Base-by-base conservation (phyloP, 2,888 invertebrate species). In the Plemyria rubiginata region DNA sequence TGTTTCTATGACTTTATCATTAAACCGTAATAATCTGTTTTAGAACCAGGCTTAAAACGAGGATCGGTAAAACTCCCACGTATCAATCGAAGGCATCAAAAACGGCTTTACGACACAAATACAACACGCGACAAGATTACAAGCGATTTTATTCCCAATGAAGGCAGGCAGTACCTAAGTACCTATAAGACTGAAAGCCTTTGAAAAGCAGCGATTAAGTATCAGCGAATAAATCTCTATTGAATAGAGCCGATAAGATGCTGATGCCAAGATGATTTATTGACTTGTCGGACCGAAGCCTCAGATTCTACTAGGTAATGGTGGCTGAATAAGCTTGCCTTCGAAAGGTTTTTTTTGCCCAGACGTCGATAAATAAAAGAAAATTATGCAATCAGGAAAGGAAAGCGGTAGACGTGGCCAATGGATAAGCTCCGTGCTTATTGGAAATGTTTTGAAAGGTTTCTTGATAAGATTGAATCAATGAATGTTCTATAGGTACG, bases 211-310 rank as follows among this genome's bases (percentile, higher is more conserved):
- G 74, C 80, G 78, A 82, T 84, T 80, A 80, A 81, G 80, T 77
- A 74, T 74, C 71, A 69, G 63, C 67, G 77, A 79, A 82, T 84
- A 84, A 85, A 87, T 87, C 81, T 84, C 81, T 84, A 84, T 86
- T 86, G 80, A 89, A 87, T 87, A 81, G 86, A 86, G 85, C 85
- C 85, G 85, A 83, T 84, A 83, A 85, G 85, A 88, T 82, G 86
- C 83, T 82, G 81, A 80, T 78, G 81, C 80, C 74, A 81, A 82
- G 83, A 90, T 90, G 90, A 90, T 90, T 90, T 90, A 90, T 90
- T 86, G 87, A 86, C 87, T 87, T 79, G 78, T 77, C 81, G 79
- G 77, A 79, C 80, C 74, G 75, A 75, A 76, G 75, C 66, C 68
- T 75, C 73, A 74, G 70, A 71, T 67, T 70, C 67, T 69, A 63